These are phyloP conservation scores for Kobus ellipsiprymnus DNA, from an alignment of 2,113 vertebrate species.

Conservation along the genomic window DNA sequence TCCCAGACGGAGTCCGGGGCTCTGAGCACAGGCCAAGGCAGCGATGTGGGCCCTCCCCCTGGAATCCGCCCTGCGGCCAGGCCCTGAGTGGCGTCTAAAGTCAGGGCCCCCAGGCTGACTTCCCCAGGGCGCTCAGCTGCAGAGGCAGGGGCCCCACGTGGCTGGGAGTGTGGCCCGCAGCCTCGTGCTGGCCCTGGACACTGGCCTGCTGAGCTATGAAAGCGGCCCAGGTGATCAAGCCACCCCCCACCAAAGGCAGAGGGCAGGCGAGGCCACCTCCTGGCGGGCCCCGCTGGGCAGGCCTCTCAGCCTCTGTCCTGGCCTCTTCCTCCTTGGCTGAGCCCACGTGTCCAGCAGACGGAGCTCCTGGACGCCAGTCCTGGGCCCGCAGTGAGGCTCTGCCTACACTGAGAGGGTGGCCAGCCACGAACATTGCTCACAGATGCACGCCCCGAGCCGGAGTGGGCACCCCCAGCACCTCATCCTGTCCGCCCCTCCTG, in stretches of 20 bases:
- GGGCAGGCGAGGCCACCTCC: neutral
- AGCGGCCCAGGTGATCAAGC: neutral
- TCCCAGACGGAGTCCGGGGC: accelerated
- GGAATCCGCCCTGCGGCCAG: accelerated
- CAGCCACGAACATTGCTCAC: accelerated
- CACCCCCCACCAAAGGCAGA: neutral
- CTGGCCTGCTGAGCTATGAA: neutral
- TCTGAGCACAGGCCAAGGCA: neutral
- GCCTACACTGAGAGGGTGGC: no score
- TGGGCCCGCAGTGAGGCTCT: neutral
- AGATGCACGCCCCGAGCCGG: accelerated
- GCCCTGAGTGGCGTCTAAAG: neutral
- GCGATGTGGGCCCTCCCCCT: neutral
- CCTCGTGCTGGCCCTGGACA: neutral
- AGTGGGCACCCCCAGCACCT: neutral
- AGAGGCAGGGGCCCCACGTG: accelerated
- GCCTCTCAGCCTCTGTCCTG: accelerated
- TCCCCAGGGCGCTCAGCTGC: accelerated
- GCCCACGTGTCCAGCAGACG: neutral
- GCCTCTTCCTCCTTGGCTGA: neutral
- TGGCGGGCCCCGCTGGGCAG: neutral
- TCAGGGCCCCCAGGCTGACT: neutral
- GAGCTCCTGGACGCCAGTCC: neutral
- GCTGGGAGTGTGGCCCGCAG: neutral
- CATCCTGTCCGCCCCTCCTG: neutral